Evolutionary conservation across 2,797 vertebrate genomes (phyloP), one percentile per base, ranked within the genome.

Genomic region (Chiroxiphia lanceolata): DNA sequence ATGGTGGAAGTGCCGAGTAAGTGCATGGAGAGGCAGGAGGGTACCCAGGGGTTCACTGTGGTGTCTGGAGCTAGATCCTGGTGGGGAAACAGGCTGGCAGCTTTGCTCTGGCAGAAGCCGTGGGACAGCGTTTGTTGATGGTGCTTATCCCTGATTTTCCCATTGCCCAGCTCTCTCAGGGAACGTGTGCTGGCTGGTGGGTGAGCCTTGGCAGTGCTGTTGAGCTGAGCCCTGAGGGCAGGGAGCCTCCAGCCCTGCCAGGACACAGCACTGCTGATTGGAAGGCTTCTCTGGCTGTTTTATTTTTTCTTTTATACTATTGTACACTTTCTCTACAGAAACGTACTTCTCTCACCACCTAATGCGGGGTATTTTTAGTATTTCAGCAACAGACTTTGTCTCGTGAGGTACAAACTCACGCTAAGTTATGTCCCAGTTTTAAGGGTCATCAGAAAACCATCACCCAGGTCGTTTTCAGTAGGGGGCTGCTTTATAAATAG

Each of bases 171-270:
- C 42, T 68, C n/a, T 17, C 42, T 12, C 1, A 1, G 34, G 42
- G 7, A 70, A 14, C 0, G 0, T 1, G 27, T 67, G 44, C 34
- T 68, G 2, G 5, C 82, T 69, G 78, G 22, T 4, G 10, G 33
- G 25, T 0, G 6, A 78, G 27, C 48, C 29, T 44, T 13, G 50
- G 60, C 42, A 53, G 45, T 2, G 9, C 70, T 18, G 29, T 21
- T 76, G 72, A 36, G 61, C 61, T 71, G 88, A 63, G 48, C 33
- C 65, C 38, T 18, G 31, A 60, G 57, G 82, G 10, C 27, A 61
- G 25, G 50, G 63, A 84, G 6, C 14, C 10, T 72, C 48, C 26
- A 20, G 44, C 54, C 68, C 63, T 72, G 50, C 69, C 60, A 33
- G 83, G 18, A 47, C 53, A 11, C 3, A 4, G 8, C 29, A 16